phyloP scores from a whole-genome alignment of 1,140 invertebrate genomes.

The Drosophila cardini region DNA sequence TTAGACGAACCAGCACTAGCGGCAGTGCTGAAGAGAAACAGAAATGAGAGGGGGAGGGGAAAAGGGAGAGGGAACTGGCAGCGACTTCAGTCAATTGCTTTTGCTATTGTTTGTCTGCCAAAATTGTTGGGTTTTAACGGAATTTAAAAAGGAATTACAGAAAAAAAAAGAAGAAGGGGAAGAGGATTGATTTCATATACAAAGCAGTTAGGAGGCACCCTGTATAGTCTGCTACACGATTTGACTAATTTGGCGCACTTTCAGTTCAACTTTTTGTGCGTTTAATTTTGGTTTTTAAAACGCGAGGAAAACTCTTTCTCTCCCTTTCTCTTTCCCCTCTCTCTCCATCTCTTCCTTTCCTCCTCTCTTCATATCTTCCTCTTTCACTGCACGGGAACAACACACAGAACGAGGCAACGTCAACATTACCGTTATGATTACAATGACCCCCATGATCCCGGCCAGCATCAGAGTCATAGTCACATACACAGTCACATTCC shows the following conservation, averaged over 20 bases:
- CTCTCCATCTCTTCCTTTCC: neutral
- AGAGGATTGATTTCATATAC: slow-evolving; percentile 24
- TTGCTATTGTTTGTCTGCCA: slow-evolving; percentile 69
- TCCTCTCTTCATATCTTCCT: neutral
- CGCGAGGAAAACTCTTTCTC: neutral
- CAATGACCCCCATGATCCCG: slow-evolving; percentile 72
- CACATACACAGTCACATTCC: neutral
- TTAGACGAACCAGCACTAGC: slow-evolving; percentile 14
- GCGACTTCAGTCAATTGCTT: slow-evolving; percentile 49
- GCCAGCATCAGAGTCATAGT: slow-evolving; percentile 41
- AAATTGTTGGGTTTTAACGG: slow-evolving; percentile 13
- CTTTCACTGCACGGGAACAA: neutral
- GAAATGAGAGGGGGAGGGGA: slow-evolving; percentile 16
- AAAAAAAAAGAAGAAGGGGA: neutral
- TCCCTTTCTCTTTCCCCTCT: neutral
- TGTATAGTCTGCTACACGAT: slow-evolving; percentile 38
- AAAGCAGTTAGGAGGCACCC: slow-evolving; percentile 50
- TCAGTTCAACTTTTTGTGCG: slow-evolving; percentile 38
- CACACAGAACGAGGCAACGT: slow-evolving; percentile 28
- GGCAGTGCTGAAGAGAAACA: slow-evolving; percentile 2
- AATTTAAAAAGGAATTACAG: neutral
- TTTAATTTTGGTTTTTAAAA: slow-evolving; percentile 38
- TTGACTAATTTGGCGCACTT: slow-evolving; percentile 69
- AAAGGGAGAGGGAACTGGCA: slow-evolving; percentile 32
- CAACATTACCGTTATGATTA: slow-evolving; percentile 68